A percentile compares a stretch with the other conserved stretches of the same genome.
Conservation (phyloP, 1,140 invertebrate genomes). For the Rhagoletis zephyria region DNA sequence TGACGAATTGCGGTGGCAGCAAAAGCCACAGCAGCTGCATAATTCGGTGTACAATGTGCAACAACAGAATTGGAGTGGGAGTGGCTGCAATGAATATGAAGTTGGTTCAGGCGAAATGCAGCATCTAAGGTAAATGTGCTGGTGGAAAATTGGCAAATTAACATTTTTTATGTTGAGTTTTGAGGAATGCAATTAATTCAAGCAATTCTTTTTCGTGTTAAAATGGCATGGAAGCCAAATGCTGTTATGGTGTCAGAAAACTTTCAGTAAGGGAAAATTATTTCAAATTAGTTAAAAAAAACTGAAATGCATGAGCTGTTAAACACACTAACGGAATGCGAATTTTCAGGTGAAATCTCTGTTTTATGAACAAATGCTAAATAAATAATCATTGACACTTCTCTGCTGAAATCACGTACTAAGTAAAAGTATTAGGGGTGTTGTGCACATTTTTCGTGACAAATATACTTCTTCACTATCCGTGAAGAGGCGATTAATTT, state of each 20-base stretch:
- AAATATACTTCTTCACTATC: too few relatives aligned
- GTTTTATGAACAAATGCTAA: too few relatives aligned
- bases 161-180: conserved; percentile 1
- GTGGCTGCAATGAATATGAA: background rate
- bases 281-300: too few relatives aligned
- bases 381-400: too few relatives aligned
- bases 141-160: conserved; percentile 1
- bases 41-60: background rate
- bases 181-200: background rate
- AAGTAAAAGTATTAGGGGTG: too few relatives aligned
- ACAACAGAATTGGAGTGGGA: background rate
- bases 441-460: too few relatives aligned
- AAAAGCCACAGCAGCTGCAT: background rate
- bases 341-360: too few relatives aligned
- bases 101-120: background rate
- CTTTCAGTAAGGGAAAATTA: too few relatives aligned
- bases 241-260: background rate
- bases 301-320: too few relatives aligned
- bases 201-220: background rate
- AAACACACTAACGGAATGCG: too few relatives aligned
- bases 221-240: background rate
- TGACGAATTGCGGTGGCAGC: conserved; percentile 28
- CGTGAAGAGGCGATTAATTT: too few relatives aligned
- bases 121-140: conserved; percentile 26
- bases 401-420: too few relatives aligned